Evolutionary conservation across 1,140 invertebrate species (phyloP), one percentile per base, ranked within the genome.

Genomic region (Antheraea mylitta): DNA sequence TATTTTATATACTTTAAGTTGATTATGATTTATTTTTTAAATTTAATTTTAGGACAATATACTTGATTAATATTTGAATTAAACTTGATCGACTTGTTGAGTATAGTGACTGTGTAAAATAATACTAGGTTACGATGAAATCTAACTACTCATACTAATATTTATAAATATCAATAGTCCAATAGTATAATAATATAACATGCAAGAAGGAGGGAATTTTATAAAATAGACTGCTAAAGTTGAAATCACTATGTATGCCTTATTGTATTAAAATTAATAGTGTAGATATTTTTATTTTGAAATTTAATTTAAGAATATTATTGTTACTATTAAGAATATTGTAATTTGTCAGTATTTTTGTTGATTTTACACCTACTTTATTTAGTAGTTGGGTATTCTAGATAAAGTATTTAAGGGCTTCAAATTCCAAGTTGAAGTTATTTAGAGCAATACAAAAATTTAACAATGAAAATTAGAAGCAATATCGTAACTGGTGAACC

Each of bases 261-360:
- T 66, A 66, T 58, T 37, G 48, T 66, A 58, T 59, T 53, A 58
- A 66, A 58, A 58, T 58, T 59, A 66, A 13, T 58, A 66, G 53
- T 37, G 65, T 66, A 66, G 65, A 18, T 66, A 61, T 42, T 19
- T 60, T 68, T 68, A 58, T 18, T 63, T 37, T 63, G 13, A 37
- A 36, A 66, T 66, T 58, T 61, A 6, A 58, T 38, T 66, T 66
- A 18, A 58, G 61, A 5, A 61, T 22, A 60, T 30, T 60, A 19
- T 61, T 61, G 30, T 61, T 61, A 61, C 6, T 30, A 53, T 53
- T 53, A 53, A n/a, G 45, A 30, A 45, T 53, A 18, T 59, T 66
- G 58, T 64, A 63, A 58, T 37, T 64, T 53, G 22, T 63, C 67
- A 68, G 67, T 68, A 68, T 68, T 68, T 68, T 22, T 61, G 58